A percentile compares a stretch with the other conserved stretches of the same genome.
phyloP scores from a whole-genome alignment of 2,888 invertebrate genomes.

The Eupithecia dodoneata region DNA sequence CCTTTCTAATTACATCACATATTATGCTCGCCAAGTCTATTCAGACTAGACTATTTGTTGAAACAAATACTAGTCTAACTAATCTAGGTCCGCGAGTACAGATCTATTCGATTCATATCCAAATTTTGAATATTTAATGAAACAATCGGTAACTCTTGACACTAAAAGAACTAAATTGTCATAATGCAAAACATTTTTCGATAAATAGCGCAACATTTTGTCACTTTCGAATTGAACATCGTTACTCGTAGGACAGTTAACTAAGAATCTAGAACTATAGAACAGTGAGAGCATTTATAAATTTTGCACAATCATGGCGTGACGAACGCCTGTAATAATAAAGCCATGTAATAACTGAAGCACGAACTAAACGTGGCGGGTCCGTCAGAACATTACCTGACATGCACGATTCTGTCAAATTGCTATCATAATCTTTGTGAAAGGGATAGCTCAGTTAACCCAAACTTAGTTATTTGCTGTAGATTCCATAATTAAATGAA shows the following conservation, averaged over 20 bases:
- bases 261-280: slow-evolving; percentile 11
- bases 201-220: background rate
- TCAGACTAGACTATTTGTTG: slow-evolving; percentile 1
- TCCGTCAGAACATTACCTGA: slow-evolving; percentile 31
- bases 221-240: background rate
- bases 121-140: no score
- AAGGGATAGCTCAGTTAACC: slow-evolving; percentile 10
- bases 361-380: slow-evolving; percentile 29
- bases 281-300: slow-evolving; percentile 11
- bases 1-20: slow-evolving; percentile 22
- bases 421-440: slow-evolving; percentile 3
- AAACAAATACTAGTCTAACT: background rate
- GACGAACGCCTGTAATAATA: slow-evolving; percentile 29
- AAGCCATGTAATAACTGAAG: slow-evolving; percentile 31
- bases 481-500: background rate
- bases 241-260: background rate
- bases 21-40: background rate
- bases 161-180: background rate
- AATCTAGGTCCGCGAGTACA: no score
- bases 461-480: background rate
- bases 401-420: slow-evolving; percentile 21
- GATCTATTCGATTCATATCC: no score
- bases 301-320: slow-evolving; percentile 38
- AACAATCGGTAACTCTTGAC: background rate
- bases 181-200: background rate